A percentile compares a stretch with the other conserved stretches of the same genome.
Evolutionary conservation across 2,888 invertebrate species (phyloP).

Genomic region (Caenorhabditis sp.): DNA sequence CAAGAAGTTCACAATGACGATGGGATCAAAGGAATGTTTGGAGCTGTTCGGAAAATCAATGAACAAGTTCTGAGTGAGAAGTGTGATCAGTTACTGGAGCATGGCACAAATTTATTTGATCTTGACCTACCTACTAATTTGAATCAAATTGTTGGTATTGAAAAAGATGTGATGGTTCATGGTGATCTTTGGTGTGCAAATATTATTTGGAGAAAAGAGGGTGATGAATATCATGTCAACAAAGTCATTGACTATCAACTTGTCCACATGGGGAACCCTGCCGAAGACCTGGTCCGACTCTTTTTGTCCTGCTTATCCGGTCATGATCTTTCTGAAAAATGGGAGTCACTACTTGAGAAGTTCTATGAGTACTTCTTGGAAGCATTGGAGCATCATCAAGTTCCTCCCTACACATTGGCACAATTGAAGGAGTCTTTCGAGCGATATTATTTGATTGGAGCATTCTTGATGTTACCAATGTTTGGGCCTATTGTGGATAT

Average conservation of each 20-base stretch:
- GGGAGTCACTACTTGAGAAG: conserved; percentile 32
- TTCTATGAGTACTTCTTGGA: conserved; percentile 41
- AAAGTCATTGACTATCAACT: conserved; percentile 40
- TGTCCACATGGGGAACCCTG: conserved; percentile 41
- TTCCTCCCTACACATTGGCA: conserved; percentile 40
- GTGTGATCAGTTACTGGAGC: conserved; percentile 9
- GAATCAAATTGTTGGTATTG: conserved; percentile 30
- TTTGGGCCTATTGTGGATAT: conserved; percentile 22
- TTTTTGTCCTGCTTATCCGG: conserved; percentile 39
- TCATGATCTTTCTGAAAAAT: conserved; percentile 26
- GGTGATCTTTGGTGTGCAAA: conserved; percentile 45
- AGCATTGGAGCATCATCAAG: conserved; percentile 16
- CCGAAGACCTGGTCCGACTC: conserved; percentile 40
- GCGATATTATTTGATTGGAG: conserved; percentile 10
- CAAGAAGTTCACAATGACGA: conserved; percentile 8
- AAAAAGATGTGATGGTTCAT: conserved; percentile 33
- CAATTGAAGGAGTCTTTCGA: conserved; percentile 38
- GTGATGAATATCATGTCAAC: neutral
- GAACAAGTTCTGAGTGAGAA: conserved; percentile 13
- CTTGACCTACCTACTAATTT: conserved; percentile 18
- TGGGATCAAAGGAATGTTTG: conserved; percentile 10
- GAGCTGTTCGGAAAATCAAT: conserved; percentile 4
- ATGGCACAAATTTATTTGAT: conserved; percentile 21
- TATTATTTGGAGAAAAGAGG: conserved; percentile 25
- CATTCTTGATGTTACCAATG: conserved; percentile 15